phyloP scores from a whole-genome alignment of 2,113 vertebrate genomes.

The Platichthys flesus region DNA sequence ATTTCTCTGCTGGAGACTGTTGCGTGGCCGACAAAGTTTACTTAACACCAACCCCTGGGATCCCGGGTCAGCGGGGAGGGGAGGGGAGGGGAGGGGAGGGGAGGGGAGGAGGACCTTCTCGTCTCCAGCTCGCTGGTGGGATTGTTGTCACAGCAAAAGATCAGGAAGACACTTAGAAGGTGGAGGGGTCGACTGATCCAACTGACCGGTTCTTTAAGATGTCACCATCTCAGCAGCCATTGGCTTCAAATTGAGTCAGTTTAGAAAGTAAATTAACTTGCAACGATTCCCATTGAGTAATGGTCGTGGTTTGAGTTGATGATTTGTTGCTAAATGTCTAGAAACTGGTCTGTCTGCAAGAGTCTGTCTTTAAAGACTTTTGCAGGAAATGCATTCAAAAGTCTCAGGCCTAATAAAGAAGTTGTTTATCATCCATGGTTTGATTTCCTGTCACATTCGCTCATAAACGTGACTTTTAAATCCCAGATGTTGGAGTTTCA shows the following conservation, averaged over 20 bases:
- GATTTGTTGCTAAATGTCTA: too few species aligned
- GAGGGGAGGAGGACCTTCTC: constrained; percentile 19
- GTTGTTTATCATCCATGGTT: background rate
- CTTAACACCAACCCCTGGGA: constrained; percentile 72
- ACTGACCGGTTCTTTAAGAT: background rate
- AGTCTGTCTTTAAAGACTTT: background rate
- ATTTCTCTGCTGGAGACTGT: constrained; percentile 71
- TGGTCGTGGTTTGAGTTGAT: background rate
- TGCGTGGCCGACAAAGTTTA: constrained; percentile 73
- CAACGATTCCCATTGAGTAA: background rate
- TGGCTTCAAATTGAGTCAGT: background rate
- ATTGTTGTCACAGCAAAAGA: constrained; percentile 34
- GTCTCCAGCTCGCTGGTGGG: constrained; percentile 18
- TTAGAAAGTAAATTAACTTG: background rate
- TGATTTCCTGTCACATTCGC: background rate
- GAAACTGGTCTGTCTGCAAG: background rate
- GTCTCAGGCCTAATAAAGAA: background rate
- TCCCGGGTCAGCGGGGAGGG: constrained; percentile 55
- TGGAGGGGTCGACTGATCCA: background rate
- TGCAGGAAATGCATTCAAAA: too few species aligned
- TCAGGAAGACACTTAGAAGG: constrained; percentile 23
- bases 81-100: constrained; percentile 18
- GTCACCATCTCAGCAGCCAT: background rate
- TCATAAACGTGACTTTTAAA: constrained; percentile 19
- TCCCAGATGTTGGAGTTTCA: constrained; percentile 14